Evolutionary conservation across 2,797 vertebrate genomes (phyloP), one percentile per base, ranked within the genome.

Genomic region (Liasis olivaceus): DNA sequence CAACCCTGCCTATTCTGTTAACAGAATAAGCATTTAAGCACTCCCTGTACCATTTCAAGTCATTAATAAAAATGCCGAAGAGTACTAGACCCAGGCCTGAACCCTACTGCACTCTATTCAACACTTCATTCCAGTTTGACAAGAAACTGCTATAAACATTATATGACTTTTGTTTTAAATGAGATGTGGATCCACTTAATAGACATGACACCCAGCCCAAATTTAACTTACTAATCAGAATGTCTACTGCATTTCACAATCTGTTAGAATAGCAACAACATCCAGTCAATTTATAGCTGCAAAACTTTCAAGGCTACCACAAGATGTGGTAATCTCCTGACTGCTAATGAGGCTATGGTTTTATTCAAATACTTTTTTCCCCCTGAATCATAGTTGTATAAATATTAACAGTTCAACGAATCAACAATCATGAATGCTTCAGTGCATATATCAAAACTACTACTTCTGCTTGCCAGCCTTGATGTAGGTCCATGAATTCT

Each of bases 351-450:
- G 51, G 56, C 5, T 60, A 58, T 87, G 58, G 85, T 56, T 88
- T 94, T 64, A 95, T 93, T 94, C 92, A 94, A 96, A 95, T 72
- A 91, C 85, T 24, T 47, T 8, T 84, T 93, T 90, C 87, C 72
- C 92, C 20, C 93, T 51, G 88, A 93, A 96, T 95, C 91, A 84
- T 87, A 94, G 95, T 94, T 94, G 12, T 96, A 66, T 90, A 92
- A 92, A 92, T 95, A 97, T 96, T 95, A 87, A 91, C 90, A 94
- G 92, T 95, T 95, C 94, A 92, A 91, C 96, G 97, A 95, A 95
- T 94, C 95, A 96, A 95, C 90, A 97, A 95, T 96, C 95, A 93
- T 86, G 81, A 98, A 97, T 87, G 96, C 96, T 95, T 91, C 87
- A 93, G 91, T 94, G 96, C 95, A 93, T 96, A 93, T 93, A 96